Base-by-base conservation (phyloP, 2,888 invertebrate genomes). In the Uropetala carovei region DNA sequence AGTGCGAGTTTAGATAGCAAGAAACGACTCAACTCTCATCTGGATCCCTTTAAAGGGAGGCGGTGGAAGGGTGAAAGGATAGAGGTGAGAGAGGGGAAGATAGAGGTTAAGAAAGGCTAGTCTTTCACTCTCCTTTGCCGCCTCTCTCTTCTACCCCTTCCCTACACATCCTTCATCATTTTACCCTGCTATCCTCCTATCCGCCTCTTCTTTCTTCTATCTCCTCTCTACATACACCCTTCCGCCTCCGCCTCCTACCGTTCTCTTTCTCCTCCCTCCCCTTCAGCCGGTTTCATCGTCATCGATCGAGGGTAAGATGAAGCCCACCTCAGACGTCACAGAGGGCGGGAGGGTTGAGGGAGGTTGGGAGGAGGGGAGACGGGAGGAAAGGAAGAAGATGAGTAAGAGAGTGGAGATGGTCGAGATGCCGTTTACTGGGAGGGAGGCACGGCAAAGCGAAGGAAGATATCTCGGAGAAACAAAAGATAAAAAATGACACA, bases 241-340 rank as follows among this genome's bases (percentile, higher is more conserved):
- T n/a, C 18, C 10, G 13, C 43, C 83, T 43, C 16, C 43, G 30
- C 75, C n/a, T 18, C n/a, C 43, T 0, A 43, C 30, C 13, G 11
- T 56, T 57, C n/a, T 7, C 83, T 60, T 30, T 56, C 86, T 27
- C 27, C 85, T 58, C 58, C 85, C 43, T 43, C 58, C 13, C 86
- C 60, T 27, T 60, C 43, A 27, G 60, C 60, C 60, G 60, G 59
- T 60, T 59, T 60, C 86, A 86, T 30, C 60, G 86, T 60, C 86
- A 86, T 86, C 86, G 86, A 86, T 86, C 86, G 86, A 60, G 85
- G 86, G 59, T 86, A 86, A 86, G 86, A 86, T 30, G 86, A 59
- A 59, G 16, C 89, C 89, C 43, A 68, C 89, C 89, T 89, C 89
- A 89, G 89, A 89, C 89, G 89, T 43, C 89, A 64, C 43, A 86